Evolutionary conservation across 2,888 invertebrate species (phyloP).

Genomic region (Vesta saturnalis): DNA sequence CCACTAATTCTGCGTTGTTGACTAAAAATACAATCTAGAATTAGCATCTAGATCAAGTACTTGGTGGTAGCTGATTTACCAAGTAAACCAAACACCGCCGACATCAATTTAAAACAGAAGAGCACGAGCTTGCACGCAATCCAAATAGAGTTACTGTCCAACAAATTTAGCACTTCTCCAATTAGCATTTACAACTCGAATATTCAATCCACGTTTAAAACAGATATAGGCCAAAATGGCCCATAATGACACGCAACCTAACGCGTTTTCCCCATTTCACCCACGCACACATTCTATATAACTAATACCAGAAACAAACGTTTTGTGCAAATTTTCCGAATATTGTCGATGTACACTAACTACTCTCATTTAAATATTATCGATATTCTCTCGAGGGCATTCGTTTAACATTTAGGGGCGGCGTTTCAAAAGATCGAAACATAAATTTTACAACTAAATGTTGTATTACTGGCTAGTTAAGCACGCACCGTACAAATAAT

Average conservation of each 20-base stretch:
- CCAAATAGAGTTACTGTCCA: constrained; percentile 36
- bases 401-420: not conserved
- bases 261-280: not conserved
- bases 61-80: not conserved
- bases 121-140: constrained; percentile 30
- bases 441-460: too few relatives aligned
- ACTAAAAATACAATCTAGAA: constrained; percentile 1
- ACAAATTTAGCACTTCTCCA: constrained; percentile 33
- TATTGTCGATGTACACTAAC: not conserved
- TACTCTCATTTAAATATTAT: constrained; percentile 1
- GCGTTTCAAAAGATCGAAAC: not conserved
- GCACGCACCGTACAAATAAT: too few relatives aligned
- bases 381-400: constrained; percentile 1
- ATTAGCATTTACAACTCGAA: constrained; percentile 40
- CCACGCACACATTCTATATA: not conserved
- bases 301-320: too few relatives aligned
- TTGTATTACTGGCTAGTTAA: too few relatives aligned
- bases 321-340: too few relatives aligned
- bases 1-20: too few relatives aligned
- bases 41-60: constrained; percentile 14
- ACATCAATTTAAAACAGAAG: constrained; percentile 22
- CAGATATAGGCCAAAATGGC: constrained; percentile 28
- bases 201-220: constrained; percentile 30
- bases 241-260: constrained; percentile 31
- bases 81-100: constrained; percentile 13